Conservation (phyloP, 2,113 vertebrate species). For the Pygoscelis adeliae region DNA sequence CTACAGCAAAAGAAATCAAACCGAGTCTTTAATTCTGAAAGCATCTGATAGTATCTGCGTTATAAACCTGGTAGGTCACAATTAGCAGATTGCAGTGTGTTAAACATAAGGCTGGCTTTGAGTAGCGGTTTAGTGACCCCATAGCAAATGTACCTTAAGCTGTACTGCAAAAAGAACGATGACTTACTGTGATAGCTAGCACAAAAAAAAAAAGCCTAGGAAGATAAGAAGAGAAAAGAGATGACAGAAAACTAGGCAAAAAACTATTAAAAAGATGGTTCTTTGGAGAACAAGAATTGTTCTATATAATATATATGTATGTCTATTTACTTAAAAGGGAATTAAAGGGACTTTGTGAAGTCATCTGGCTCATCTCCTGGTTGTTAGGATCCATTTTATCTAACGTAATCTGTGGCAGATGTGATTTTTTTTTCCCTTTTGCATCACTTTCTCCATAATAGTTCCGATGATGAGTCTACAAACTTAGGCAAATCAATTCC, state of each 20-base stretch:
- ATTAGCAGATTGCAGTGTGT: background rate
- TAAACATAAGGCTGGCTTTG: background rate
- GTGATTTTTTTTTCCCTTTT: background rate
- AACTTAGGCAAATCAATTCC: background rate
- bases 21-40: conserved; percentile 41
- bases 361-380: background rate
- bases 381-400: background rate
- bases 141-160: background rate
- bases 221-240: background rate
- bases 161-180: background rate
- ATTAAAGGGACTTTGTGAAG: background rate
- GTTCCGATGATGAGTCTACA: background rate
- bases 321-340: background rate
- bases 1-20: conserved; percentile 48
- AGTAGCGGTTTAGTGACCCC: background rate
- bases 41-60: background rate
- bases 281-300: background rate
- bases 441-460: background rate
- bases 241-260: background rate
- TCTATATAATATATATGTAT: background rate
- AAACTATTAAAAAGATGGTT: background rate
- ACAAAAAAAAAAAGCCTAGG: background rate
- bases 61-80: background rate
- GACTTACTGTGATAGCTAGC: background rate
- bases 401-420: background rate